Conservation (phyloP, 2,888 invertebrate genomes). For the Drosophila kanekoi region DNA sequence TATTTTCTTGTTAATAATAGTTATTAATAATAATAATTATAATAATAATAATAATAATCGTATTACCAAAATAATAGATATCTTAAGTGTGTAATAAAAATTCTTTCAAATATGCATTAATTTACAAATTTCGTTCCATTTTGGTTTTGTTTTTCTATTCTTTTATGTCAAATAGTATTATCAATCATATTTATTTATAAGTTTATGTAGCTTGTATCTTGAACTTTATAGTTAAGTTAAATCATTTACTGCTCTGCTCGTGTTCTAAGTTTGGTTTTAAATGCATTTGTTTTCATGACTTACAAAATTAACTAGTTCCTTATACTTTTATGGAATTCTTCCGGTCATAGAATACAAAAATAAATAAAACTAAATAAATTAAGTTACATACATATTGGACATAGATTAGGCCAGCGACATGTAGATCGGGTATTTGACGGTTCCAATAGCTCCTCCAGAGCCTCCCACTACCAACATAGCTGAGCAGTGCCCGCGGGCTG, state of each 20-base stretch:
- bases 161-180: conserved; percentile 35
- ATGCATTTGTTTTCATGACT: conserved; percentile 82
- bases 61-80: conserved; percentile 74
- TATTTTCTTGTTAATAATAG: conserved; percentile 27
- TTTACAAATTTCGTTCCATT: conserved; percentile 53
- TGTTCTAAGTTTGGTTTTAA: conserved; percentile 72
- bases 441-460: conserved; percentile 25
- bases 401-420: conserved; percentile 67
- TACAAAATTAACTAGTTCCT: conserved; percentile 66
- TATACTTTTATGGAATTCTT: conserved; percentile 45
- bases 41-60: conserved; percentile 59
- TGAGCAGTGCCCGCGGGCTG: conserved; percentile 54
- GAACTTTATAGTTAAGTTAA: conserved; percentile 50
- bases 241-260: conserved; percentile 54
- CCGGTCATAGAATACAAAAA: conserved; percentile 40
- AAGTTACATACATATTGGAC: conserved; percentile 54
- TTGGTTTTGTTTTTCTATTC: not conserved
- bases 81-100: conserved; percentile 67
- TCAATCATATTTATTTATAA: conserved; percentile 19
- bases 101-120: conserved; percentile 67
- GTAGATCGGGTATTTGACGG: conserved; percentile 37
- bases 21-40: conserved; percentile 57
- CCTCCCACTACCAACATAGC: conserved; percentile 3
- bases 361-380: conserved; percentile 6
- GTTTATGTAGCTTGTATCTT: conserved; percentile 33